phyloP scores from a whole-genome alignment of 2,113 vertebrate genomes.

The Scomber japonicus region DNA sequence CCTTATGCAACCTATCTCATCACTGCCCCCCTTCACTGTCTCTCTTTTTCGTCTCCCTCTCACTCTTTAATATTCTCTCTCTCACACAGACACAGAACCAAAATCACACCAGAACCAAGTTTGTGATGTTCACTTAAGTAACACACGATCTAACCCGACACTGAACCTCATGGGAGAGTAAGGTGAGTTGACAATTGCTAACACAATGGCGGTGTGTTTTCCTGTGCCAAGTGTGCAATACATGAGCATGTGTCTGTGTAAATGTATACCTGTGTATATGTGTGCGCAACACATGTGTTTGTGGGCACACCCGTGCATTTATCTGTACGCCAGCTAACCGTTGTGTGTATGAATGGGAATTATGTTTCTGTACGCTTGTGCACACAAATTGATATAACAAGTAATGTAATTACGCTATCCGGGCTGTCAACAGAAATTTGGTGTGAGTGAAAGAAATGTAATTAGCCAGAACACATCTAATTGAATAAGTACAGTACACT shows the following conservation, averaged over 20 bases:
- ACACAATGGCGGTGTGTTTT: slow-evolving; percentile 34
- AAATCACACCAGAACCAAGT: slow-evolving; percentile 46
- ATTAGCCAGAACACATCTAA: slow-evolving; percentile 54
- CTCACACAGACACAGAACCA: slow-evolving; percentile 17
- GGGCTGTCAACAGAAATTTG: slow-evolving; percentile 35
- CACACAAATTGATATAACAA: slow-evolving; percentile 42
- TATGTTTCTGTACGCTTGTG: slow-evolving; percentile 16
- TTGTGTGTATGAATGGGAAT: background rate
- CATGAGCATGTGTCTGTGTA: slow-evolving; percentile 28
- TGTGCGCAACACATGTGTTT: background rate
- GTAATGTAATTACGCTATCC: slow-evolving; percentile 46
- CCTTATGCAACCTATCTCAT: slow-evolving; percentile 81
- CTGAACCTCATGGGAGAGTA: slow-evolving; percentile 53
- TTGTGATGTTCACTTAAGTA: slow-evolving; percentile 54
- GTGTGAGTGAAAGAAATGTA: slow-evolving; percentile 45
- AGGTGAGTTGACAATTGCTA: slow-evolving; percentile 57
- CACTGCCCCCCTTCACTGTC: slow-evolving; percentile 45
- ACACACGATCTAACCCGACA: slow-evolving; percentile 59
- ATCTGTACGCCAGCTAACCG: background rate
- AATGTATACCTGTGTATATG: background rate
- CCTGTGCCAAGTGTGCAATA: slow-evolving; percentile 1
- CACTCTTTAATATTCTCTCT: slow-evolving; percentile 16
- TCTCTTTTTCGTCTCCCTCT: background rate
- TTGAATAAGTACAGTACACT: slow-evolving; percentile 19
- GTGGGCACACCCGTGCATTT: background rate